Percentiles rank a stretch among this genome's conserved stretches.
phyloP scores from a whole-genome alignment of 2,888 invertebrate species.

The Leucozona laternaria region DNA sequence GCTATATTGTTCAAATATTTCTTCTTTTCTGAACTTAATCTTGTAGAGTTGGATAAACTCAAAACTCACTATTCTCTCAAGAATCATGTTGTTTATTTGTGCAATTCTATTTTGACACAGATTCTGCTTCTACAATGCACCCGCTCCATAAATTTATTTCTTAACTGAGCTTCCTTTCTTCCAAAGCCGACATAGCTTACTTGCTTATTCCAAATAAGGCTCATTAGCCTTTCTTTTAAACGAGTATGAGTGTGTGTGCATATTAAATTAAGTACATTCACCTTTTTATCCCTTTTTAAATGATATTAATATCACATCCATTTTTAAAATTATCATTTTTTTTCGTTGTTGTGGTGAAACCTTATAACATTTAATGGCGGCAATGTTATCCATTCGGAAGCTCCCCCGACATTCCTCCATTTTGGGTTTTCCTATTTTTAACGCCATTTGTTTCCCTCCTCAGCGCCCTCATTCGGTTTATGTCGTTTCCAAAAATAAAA shows the following conservation, averaged over 20 bases:
- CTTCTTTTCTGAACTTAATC: too few relatives aligned
- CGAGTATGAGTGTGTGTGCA: background rate
- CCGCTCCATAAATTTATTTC: background rate
- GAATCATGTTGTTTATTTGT: too few relatives aligned
- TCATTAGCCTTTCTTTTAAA: background rate
- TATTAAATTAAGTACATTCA: constrained; percentile 5
- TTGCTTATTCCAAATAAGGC: background rate
- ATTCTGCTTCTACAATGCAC: too few relatives aligned
- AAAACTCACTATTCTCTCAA: too few relatives aligned
- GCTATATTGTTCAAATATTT: too few relatives aligned
- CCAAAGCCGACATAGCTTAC: background rate
- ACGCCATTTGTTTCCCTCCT: background rate
- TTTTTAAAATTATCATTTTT: constrained; percentile 10
- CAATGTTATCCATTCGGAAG: constrained; percentile 15
- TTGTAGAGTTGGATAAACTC: too few relatives aligned
- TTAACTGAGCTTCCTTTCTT: background rate
- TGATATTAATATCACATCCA: constrained; percentile 7
- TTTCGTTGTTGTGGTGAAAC: background rate
- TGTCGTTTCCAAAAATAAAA: background rate
- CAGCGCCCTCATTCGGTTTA: background rate
- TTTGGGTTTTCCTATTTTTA: constrained; percentile 8
- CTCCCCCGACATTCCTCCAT: too few relatives aligned
- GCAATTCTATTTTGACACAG: too few relatives aligned
- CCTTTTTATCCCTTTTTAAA: constrained; percentile 1
- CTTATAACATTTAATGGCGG: constrained; percentile 10